Conservation (phyloP, 1,140 invertebrate genomes). For the Drosophila asahinai region DNA sequence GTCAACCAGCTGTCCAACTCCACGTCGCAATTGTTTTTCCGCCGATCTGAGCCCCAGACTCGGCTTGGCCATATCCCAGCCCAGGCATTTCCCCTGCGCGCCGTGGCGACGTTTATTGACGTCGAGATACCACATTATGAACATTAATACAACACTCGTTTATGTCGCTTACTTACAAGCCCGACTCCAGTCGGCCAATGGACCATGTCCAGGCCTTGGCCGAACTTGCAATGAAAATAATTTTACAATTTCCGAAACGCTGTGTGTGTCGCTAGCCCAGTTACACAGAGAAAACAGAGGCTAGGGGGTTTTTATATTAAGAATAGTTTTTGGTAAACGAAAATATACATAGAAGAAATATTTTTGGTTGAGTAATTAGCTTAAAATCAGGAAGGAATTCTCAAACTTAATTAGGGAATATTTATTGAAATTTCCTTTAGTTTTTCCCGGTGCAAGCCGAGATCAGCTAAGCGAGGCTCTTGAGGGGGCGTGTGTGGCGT, state of each 20-base stretch:
- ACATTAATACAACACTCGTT: slow-evolving; percentile 85
- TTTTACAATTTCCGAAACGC: slow-evolving; percentile 81
- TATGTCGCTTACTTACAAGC: slow-evolving; percentile 84
- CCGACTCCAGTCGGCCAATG: slow-evolving; percentile 27
- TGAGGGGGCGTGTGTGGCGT: slow-evolving; percentile 74
- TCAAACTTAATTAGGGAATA: neutral
- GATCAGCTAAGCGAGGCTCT: slow-evolving; percentile 23
- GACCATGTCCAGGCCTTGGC: slow-evolving; percentile 46
- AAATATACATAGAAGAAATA: too few relatives aligned
- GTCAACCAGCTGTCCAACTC: slow-evolving; percentile 69
- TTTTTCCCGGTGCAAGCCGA: slow-evolving; percentile 13
- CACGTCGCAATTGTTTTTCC: slow-evolving; percentile 63
- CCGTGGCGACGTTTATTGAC: slow-evolving; percentile 82
- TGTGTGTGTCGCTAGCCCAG: slow-evolving; percentile 64
- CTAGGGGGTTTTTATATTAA: too few relatives aligned
- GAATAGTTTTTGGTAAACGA: neutral
- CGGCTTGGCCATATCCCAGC: slow-evolving; percentile 12
- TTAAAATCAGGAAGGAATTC: neutral
- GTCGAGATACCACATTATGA: slow-evolving; percentile 84
- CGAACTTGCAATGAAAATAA: slow-evolving; percentile 72
- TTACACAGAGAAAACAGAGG: neutral
- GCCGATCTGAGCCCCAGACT: slow-evolving; percentile 15
- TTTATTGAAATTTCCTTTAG: neutral
- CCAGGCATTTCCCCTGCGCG: slow-evolving; percentile 5
- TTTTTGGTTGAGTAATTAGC: too few relatives aligned